Evolutionary conservation across 2,113 vertebrate species (phyloP).

Genomic region (Antechinus stuartii): DNA sequence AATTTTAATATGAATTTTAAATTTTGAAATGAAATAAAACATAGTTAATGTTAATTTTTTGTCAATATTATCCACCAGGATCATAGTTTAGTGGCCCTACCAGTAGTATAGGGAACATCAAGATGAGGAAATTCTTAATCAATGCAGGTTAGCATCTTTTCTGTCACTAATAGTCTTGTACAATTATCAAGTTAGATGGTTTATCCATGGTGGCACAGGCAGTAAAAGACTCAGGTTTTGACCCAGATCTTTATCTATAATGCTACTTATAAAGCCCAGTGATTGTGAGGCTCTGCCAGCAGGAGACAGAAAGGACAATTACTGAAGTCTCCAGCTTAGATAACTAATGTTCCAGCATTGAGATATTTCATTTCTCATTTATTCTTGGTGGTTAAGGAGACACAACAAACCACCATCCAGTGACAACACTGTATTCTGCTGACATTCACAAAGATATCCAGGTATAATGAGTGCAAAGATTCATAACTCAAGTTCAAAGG

Average conservation of each 20-base stretch:
- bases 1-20: background rate
- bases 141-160: background rate
- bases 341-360: constrained; percentile 68
- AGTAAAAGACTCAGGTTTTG: background rate
- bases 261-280: background rate
- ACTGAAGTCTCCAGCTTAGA: constrained; percentile 45
- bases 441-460: constrained; percentile 55
- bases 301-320: constrained; percentile 35
- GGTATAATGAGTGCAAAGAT: constrained; percentile 18
- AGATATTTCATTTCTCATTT: constrained; percentile 73
- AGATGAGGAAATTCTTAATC: background rate
- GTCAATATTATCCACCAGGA: background rate
- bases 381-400: constrained; percentile 60
- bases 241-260: background rate
- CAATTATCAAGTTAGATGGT: background rate
- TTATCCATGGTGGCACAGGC: background rate
- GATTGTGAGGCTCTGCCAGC: background rate
- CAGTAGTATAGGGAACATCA: background rate
- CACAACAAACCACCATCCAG: constrained; percentile 57
- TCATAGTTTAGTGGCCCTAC: background rate
- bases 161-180: background rate
- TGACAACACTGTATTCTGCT: constrained; percentile 38
- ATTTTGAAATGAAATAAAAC: background rate
- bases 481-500: constrained; percentile 47
- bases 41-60: background rate